Evolutionary conservation across 2,113 vertebrate genomes (phyloP), one percentile per base, ranked within the genome.

Genomic region (Hippocampus comes): DNA sequence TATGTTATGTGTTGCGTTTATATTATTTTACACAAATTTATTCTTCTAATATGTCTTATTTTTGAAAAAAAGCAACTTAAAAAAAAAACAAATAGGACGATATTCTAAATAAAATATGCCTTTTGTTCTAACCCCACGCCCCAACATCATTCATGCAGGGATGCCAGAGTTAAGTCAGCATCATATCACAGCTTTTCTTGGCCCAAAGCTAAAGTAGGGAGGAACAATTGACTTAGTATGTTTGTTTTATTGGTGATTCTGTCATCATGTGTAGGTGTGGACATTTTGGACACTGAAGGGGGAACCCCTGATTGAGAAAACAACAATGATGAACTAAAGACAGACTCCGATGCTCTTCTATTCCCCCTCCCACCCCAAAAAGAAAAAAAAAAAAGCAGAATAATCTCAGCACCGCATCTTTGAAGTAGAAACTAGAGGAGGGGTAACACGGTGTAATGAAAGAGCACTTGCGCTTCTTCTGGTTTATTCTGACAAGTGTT

Each of bases 371-470:
- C 0, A 5, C 48, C 43, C 43, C 43, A 53, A 53, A 53, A 53
- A 2, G 18, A 53, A 53, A 53, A 56, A 23, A 23, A 51, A 72
- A 76, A 67, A 57, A 34, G 48, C n/a, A 61, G 56, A 65, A 75
- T 70, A 74, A 85, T 65, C 65, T 60, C 61, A 67, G 67, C 56
- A 34, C 48, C 0, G 34, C 30, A 56, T 76, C 57, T 70, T 46
- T 49, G n/a, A 68, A 67, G 60, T 67, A 4, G 14, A 87, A 79
- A 79, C 53, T 53, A 72, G 71, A 59, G 68, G 57, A 64, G 68
- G 75, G 48, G 75, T 66, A 69, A 79, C 0, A 30, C 6, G 51
- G 10, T 12, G 63, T 83, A 83, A 88, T 86, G 75, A 84, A 34
- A 82, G 72, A 75, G 49, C 55, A 25, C 57, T 77, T 42, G 67